These are phyloP conservation scores for Emys orbicularis DNA, from an alignment of 2,797 vertebrate species.

Conservation along the genomic window DNA sequence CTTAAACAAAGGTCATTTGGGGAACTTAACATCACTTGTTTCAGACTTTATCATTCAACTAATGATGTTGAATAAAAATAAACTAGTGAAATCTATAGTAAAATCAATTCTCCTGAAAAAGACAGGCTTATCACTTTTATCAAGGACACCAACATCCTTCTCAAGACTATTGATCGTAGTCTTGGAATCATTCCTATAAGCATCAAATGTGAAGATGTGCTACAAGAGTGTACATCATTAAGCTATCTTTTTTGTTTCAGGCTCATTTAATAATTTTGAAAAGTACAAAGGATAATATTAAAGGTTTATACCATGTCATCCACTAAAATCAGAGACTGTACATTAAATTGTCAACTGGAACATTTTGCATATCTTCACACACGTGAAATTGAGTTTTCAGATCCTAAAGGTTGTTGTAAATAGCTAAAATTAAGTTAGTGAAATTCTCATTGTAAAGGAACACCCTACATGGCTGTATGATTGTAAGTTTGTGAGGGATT, in stretches of 20 bases:
- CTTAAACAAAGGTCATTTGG: background rate
- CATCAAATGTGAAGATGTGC: constrained; percentile 25
- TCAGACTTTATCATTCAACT: background rate
- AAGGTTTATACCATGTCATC: background rate
- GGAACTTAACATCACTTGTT: background rate
- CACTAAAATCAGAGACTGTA: background rate
- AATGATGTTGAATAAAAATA: background rate
- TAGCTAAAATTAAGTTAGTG: background rate
- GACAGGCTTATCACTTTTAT: constrained; percentile 1
- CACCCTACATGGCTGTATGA: background rate
- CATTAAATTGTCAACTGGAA: background rate
- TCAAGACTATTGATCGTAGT: background rate
- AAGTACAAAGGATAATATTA: background rate
- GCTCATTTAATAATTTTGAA: constrained; percentile 8
- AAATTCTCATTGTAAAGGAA: background rate
- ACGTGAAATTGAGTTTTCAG: background rate
- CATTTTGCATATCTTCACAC: background rate
- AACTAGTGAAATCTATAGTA: background rate
- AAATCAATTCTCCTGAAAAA: constrained; percentile 17
- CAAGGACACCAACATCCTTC: constrained; percentile 21
- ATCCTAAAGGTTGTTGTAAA: background rate
- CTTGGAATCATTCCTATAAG: background rate
- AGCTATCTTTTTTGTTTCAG: background rate
- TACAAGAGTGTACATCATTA: background rate
- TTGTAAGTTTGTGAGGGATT: background rate